Evolutionary conservation across 2,113 vertebrate species (phyloP), one percentile per base, ranked within the genome.

Genomic region (Aldabrachelys gigantea): DNA sequence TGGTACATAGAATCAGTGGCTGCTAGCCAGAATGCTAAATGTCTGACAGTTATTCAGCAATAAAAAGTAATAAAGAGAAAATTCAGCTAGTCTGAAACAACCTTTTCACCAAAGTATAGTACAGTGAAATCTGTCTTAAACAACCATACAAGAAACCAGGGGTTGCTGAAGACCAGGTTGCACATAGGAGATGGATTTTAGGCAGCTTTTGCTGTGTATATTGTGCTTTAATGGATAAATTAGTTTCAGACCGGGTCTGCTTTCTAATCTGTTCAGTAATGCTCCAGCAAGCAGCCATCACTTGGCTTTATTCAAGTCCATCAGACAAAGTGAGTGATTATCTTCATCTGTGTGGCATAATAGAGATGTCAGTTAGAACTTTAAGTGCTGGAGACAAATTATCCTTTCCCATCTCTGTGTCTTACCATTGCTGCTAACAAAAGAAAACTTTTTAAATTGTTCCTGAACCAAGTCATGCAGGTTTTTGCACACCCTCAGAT

Each of bases 1-100:
- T 1, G 54, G 44, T 91, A 80, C 72, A 91, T 57, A 56, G 72
- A 5, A 52, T 89, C 47, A 0, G 22, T 95, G 87, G 84, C 76
- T 29, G 0, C 72, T 72, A 90, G 78, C 52, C 91, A 89, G n/a
- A 56, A 56, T 50, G 47, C 79, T 50, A 41, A 75, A 14, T 19
- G 29, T 93, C 35, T 76, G 29, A 41, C 65, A 93, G 81, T 93
- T 89, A 85, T 65, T 81, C 38, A 75, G 22, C 80, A 10, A 75
- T 85, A 72, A 57, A 52, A 93, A 95, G 59, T 38, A 80, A 0
- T 41, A 53, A 82, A 95, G 35, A 56, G 82, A 85, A 57, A 92
- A 78, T 94, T 96, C 87, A 96, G 5, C 5, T 72, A 69, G 62
- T 76, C 56, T 75, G 72, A 91, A 65, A 88, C 53, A 80, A 85